Percentiles rank a stretch among this genome's conserved stretches.
Conservation (phyloP, 1,140 invertebrate genomes). For the Drosophila lini region DNA sequence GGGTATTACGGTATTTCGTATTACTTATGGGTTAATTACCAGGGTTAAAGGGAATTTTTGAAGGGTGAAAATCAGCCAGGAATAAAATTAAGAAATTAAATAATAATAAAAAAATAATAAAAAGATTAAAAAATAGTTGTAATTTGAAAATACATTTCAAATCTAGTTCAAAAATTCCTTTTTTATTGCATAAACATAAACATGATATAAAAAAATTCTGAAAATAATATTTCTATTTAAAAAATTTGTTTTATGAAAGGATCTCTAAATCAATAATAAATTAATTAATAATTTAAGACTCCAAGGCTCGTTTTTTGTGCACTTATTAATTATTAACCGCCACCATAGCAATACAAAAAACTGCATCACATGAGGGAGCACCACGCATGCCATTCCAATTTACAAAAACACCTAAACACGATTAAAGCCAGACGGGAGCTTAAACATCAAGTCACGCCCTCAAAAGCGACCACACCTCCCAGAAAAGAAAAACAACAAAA, state of each 20-base stretch:
- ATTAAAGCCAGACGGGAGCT: constrained; percentile 37
- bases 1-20: background rate
- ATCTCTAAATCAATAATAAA: background rate
- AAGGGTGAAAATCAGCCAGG: background rate
- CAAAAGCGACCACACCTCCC: constrained; percentile 62
- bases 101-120: no score
- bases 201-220: no score
- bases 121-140: background rate
- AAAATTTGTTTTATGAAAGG: background rate
- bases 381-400: constrained; percentile 32
- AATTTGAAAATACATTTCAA: background rate
- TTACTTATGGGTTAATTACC: background rate
- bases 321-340: constrained; percentile 11
- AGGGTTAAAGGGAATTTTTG: background rate
- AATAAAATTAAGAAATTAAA: no score
- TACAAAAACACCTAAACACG: constrained; percentile 39
- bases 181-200: no score
- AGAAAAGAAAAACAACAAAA: constrained; percentile 9
- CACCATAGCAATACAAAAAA: background rate
- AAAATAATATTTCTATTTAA: no score
- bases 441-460: constrained; percentile 74
- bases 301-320: background rate
- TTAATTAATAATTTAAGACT: background rate
- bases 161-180: no score
- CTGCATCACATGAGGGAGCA: constrained; percentile 10